Evolutionary conservation across 2,113 vertebrate genomes (phyloP).

Genomic region (Progne subis): DNA sequence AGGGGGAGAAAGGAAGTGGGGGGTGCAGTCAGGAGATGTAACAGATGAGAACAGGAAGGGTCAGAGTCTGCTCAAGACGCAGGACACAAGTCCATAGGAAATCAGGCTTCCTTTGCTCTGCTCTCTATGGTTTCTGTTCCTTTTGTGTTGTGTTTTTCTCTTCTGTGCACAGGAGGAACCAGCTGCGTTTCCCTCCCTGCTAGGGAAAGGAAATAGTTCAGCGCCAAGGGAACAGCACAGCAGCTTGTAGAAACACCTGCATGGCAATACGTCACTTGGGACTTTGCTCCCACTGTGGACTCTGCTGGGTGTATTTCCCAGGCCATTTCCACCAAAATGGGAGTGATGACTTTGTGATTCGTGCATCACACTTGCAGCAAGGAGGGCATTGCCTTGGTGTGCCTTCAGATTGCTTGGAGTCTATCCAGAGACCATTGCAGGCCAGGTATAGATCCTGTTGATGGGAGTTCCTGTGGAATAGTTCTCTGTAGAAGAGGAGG

Average conservation of each 20-base stretch:
- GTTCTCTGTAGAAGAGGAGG: neutral
- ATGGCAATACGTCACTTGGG: neutral
- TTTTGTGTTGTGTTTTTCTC: slow-evolving; percentile 43
- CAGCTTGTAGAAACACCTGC: slow-evolving; percentile 46
- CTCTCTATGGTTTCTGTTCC: slow-evolving; percentile 17
- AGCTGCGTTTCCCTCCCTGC: slow-evolving; percentile 42
- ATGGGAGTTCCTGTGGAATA: neutral
- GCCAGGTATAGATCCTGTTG: neutral
- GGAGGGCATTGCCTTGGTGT: neutral
- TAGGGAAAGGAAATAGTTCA: slow-evolving; percentile 42
- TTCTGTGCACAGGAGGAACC: slow-evolving; percentile 21
- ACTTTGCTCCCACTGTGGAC: neutral
- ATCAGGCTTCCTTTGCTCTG: slow-evolving; percentile 40
- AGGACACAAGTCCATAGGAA: slow-evolving; percentile 47
- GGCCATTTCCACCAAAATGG: neutral
- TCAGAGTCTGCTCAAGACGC: slow-evolving; percentile 2
- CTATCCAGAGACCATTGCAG: neutral
- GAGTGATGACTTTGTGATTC: neutral
- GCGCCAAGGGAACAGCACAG: slow-evolving; percentile 30
- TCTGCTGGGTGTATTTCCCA: neutral
- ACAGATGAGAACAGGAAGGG: slow-evolving; percentile 24
- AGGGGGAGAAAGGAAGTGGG: slow-evolving; percentile 5
- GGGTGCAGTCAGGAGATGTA: neutral
- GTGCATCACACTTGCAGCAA: neutral
- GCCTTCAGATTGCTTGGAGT: accelerated